These are phyloP conservation scores for Cecidostiba fungosa DNA, from an alignment of 2,888 invertebrate species.

Conservation along the genomic window DNA sequence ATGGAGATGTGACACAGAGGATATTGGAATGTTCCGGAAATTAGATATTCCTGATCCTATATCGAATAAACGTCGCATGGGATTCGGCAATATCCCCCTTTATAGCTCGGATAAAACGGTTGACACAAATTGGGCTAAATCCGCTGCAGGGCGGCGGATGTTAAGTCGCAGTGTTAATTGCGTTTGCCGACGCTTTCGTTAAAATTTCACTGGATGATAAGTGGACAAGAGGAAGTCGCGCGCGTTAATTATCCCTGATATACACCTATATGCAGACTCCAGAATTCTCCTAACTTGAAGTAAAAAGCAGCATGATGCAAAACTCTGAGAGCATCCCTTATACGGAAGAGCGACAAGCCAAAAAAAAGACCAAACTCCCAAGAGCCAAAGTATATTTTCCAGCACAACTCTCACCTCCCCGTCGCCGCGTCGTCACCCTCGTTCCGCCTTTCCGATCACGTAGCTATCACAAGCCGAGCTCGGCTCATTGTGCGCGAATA, in stretches of 20 bases:
- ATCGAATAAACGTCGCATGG: no score
- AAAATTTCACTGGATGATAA: not conserved
- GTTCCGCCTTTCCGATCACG: constrained; percentile 45
- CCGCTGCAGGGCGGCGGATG: not conserved
- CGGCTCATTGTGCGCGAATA: constrained; percentile 52
- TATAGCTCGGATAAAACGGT: not conserved
- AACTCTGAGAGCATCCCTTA: no score
- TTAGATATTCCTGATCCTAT: no score
- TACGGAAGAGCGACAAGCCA: no score
- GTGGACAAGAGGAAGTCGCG: not conserved
- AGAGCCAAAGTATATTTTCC: not conserved
- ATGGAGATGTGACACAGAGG: no score
- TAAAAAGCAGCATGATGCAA: no score
- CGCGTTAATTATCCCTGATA: not conserved
- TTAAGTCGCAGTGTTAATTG: not conserved
- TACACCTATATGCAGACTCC: no score
- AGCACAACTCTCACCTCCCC: not conserved
- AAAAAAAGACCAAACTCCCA: not conserved
- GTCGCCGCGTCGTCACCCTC: not conserved
- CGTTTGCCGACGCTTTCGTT: not conserved
- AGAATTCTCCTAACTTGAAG: no score
- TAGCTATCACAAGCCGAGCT: constrained; percentile 56
- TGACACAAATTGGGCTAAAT: not conserved
- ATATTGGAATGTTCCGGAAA: no score
- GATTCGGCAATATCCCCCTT: no score